These are phyloP conservation scores for Parambassis ranga DNA, from an alignment of 2,797 vertebrate genomes.

Conservation along the genomic window DNA sequence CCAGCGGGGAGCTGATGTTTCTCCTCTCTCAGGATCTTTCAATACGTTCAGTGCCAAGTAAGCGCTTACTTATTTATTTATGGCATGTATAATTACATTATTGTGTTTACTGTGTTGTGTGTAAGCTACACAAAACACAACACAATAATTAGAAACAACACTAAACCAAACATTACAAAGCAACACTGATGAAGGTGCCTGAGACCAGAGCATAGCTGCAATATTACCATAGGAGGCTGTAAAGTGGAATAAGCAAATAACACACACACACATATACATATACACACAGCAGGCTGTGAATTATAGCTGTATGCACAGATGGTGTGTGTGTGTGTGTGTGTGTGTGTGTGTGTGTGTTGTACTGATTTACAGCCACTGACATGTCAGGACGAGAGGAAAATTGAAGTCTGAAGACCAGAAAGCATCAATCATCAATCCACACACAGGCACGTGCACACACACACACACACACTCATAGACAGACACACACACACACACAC, in stretches of 20 bases:
- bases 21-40: conserved; percentile 3
- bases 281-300: conserved; percentile 49
- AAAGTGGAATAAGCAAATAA: conserved; percentile 52
- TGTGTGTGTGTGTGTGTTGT: conserved; percentile 28
- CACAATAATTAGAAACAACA: conserved; percentile 29
- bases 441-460: background rate
- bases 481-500: background rate
- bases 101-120: background rate
- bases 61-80: conserved; percentile 34
- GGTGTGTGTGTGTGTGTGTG: conserved; percentile 28
- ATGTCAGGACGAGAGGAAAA: conserved; percentile 65
- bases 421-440: conserved; percentile 57
- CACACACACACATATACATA: conserved; percentile 13
- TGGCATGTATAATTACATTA: conserved; percentile 35
- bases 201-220: conserved; percentile 8
- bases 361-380: conserved; percentile 67
- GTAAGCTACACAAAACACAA: conserved; percentile 10
- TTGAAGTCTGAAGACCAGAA: conserved; percentile 65
- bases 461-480: background rate
- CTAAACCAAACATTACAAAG: conserved; percentile 25
- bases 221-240: conserved; percentile 38
- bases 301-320: conserved; percentile 56
- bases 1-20: conserved; percentile 5
- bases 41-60: conserved; percentile 31
- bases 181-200: conserved; percentile 12